Conservation (phyloP, 2,888 invertebrate species). For the Noctua pronuba region DNA sequence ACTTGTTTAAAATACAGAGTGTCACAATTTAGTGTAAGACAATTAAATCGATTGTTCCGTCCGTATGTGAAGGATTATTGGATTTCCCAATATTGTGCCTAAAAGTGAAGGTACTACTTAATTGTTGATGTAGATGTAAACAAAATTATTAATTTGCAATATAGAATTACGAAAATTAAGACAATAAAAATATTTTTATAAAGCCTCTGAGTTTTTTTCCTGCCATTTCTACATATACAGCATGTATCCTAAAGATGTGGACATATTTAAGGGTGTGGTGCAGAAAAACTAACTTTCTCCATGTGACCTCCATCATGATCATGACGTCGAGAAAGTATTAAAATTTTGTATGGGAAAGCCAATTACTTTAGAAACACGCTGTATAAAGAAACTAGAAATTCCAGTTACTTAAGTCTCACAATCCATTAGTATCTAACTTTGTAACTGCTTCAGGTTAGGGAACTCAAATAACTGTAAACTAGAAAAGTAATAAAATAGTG, state of each 20-base stretch:
- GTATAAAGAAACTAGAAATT: background rate
- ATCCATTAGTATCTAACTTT: background rate
- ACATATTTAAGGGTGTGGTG: background rate
- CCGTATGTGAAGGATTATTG: slow-evolving; percentile 24
- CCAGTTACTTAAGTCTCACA: background rate
- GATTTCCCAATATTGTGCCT: slow-evolving; percentile 18
- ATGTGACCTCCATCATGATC: background rate
- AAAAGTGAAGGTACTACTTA: slow-evolving; percentile 30
- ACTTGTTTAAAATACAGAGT: slow-evolving; percentile 22
- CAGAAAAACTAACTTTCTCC: background rate
- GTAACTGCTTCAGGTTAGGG: background rate
- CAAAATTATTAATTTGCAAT: slow-evolving; percentile 57
- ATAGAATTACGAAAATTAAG: slow-evolving; percentile 57
- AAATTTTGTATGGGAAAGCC: background rate
- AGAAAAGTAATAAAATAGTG: background rate
- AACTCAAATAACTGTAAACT: background rate
- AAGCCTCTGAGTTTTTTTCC: slow-evolving; percentile 32
- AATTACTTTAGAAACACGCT: background rate
- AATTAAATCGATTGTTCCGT: slow-evolving; percentile 40
- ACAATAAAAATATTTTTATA: slow-evolving; percentile 61
- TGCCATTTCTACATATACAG: background rate
- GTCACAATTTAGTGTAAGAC: slow-evolving; percentile 50
- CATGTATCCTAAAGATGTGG: background rate
- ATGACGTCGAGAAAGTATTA: background rate
- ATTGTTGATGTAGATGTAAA: slow-evolving; percentile 33